Base-by-base conservation (phyloP, 1,140 invertebrate species). In the Acromyrmex heyeri region DNA sequence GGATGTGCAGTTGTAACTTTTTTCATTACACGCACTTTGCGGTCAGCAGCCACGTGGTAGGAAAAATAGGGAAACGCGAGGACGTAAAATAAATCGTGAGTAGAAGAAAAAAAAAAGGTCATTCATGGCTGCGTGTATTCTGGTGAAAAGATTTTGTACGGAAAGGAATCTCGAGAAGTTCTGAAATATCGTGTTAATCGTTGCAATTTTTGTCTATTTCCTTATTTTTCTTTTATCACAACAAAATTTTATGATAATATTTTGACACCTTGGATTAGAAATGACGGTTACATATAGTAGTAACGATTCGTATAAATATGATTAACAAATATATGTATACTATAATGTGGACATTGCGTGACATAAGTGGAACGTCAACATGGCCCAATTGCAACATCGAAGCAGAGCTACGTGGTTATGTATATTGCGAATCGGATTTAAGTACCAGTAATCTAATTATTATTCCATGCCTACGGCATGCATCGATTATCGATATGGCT, bases 391-490 rank as follows among this genome's bases (percentile, higher is more conserved):
- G 38, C 38, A 14, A 73, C 72, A 62, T 75, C 57, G 55, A 34
- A 16, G 38, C 21, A 8, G 44, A 55, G n/a, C 76, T 44, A 38
- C 48, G 62, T 34, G 34, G 24, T 70, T 75, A 24, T 50, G 24
- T 73, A 83, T 59, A 73, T 83, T 57, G 59, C 79, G 79, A 83
- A 83, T 83, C 38, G 55, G 79, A 83, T 83, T 83, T 83, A 85
- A 85, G 82, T 78, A 78, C 82, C 48, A 55, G 76, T 85, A 78
- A 77, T 85, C 82, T 78, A 85, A 85, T 78, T 85, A 85, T 85
- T 85, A 85, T 76, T 85, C 82, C 72, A 16, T 85, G 24, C 55
- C 79, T 62, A 85, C 48, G 73, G 62, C 59, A 53, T 64, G 38
- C 75, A 85, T 85, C 82, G 75, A 85, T 76, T 76, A 76, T 57